Evolutionary conservation across 2,797 vertebrate species (phyloP).

Genomic region (Lycodopsis pacificus): DNA sequence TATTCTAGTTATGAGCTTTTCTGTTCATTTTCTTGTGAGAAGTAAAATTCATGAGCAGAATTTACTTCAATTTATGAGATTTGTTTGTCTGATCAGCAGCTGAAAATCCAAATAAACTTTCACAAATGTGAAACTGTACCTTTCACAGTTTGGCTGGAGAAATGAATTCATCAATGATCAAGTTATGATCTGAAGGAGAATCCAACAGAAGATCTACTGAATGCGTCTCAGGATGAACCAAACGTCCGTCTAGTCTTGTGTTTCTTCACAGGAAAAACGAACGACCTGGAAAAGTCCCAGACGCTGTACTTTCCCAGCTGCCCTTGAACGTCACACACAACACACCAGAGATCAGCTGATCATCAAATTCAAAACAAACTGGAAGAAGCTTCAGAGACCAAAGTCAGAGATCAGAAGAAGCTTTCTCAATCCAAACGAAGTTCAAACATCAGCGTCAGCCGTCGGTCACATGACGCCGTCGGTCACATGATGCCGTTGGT

Average conservation of each 20-base stretch:
- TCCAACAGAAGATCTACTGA: neutral
- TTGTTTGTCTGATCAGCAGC: constrained; percentile 6
- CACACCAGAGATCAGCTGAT: too few relatives aligned
- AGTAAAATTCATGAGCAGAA: neutral
- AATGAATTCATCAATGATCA: neutral
- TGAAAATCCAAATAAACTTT: neutral
- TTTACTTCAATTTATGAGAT: neutral
- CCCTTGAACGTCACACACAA: neutral
- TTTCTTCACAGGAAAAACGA: neutral
- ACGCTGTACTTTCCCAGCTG: neutral
- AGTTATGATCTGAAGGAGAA: neutral
- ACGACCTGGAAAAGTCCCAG: neutral
- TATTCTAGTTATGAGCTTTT: too few relatives aligned
- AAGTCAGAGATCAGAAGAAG: too few relatives aligned
- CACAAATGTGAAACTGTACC: neutral
- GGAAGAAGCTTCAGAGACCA: too few relatives aligned
- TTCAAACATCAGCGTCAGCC: constrained; percentile 60
- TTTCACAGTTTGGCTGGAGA: neutral
- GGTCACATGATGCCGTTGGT: constrained; percentile 99
- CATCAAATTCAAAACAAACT: neutral
- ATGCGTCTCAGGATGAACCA: neutral
- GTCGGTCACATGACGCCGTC: constrained; percentile 97
- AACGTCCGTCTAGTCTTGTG: too few relatives aligned
- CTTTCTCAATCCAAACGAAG: too few relatives aligned
- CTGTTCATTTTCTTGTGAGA: too few relatives aligned